Evolutionary conservation across 1,140 invertebrate species (phyloP).

Genomic region (Drosophila sulfurigaster): DNA sequence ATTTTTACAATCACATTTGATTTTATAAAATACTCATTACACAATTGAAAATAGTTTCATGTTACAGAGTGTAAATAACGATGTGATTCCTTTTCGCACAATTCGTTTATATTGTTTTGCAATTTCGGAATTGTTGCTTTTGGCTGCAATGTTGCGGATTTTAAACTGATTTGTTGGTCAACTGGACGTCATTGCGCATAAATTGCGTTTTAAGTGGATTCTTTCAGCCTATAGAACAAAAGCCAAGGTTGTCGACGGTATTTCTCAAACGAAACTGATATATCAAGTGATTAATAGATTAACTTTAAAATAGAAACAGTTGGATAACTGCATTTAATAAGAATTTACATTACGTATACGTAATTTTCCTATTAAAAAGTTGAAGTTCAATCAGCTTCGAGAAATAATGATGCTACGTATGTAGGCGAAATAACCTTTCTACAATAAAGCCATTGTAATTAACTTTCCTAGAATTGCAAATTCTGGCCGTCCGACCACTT

Average conservation of each 20-base stretch:
- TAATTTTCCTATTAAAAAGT: no score
- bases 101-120: constrained; percentile 4
- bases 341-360: no score
- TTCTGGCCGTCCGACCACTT: not conserved
- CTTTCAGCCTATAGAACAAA: no score
- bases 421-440: no score
- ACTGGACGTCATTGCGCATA: constrained; percentile 3
- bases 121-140: constrained; percentile 3
- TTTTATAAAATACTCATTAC: not conserved
- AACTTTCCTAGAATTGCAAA: not conserved
- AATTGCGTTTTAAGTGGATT: constrained; percentile 1
- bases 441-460: not conserved
- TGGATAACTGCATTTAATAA: no score
- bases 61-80: not conserved
- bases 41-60: not conserved
- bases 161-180: constrained; percentile 17
- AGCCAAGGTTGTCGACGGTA: not conserved
- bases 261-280: not conserved
- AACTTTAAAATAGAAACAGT: no score
- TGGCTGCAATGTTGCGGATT: not conserved
- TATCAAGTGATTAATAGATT: not conserved
- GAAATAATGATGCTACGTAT: no score
- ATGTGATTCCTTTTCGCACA: not conserved
- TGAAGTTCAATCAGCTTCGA: no score
- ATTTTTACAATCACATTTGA: not conserved